phyloP scores from a whole-genome alignment of 2,113 vertebrate species.

The Pterophyllum scalare region DNA sequence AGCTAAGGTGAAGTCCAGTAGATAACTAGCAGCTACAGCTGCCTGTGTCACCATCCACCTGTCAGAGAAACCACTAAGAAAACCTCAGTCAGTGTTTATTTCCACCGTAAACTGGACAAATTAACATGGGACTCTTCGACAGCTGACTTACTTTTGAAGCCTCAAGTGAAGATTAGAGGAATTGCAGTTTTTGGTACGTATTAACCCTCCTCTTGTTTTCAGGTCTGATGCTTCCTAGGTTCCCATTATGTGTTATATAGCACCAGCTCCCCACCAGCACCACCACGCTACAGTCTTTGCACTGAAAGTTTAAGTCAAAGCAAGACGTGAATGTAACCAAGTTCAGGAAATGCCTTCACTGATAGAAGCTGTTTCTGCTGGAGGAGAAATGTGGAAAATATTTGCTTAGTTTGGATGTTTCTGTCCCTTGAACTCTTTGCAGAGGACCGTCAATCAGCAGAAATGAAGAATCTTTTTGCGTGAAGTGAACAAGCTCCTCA shows the following conservation, averaged over 20 bases:
- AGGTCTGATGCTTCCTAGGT: neutral
- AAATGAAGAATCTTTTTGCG: neutral
- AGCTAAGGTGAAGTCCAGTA: neutral
- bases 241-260: neutral
- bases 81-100: neutral
- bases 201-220: neutral
- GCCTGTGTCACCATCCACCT: neutral
- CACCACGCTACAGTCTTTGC: neutral
- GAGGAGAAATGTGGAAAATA: neutral
- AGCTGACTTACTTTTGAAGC: accelerated
- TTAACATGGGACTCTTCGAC: accelerated
- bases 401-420: neutral
- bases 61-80: neutral
- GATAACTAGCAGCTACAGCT: neutral
- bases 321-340: neutral
- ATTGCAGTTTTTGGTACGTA: neutral
- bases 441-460: neutral
- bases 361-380: too few species aligned
- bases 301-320: neutral
- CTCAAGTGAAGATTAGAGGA: neutral
- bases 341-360: too few species aligned
- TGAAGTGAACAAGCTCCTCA: neutral
- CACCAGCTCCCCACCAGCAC: neutral
- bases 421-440: neutral
- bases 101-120: neutral